These are phyloP conservation scores for Saccopteryx leptura DNA, from an alignment of 2,113 vertebrate genomes.

Conservation along the genomic window DNA sequence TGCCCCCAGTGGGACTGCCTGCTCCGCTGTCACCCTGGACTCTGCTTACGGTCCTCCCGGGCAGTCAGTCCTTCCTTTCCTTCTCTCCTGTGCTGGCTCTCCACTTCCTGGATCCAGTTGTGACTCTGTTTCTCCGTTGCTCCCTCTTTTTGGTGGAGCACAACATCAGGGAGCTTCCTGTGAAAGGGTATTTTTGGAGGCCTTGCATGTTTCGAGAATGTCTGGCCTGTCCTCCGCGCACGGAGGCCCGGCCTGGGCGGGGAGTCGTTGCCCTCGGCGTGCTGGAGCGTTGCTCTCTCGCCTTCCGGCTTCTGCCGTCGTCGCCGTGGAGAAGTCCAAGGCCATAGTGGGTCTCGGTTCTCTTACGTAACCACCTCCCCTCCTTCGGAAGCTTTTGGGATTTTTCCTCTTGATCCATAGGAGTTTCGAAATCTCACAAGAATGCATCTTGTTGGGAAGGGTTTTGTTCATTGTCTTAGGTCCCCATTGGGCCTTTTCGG, in stretches of 20 bases:
- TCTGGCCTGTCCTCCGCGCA: not conserved
- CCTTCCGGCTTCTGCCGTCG: not conserved
- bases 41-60: not conserved
- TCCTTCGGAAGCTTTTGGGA: constrained; percentile 2
- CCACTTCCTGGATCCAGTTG: not conserved
- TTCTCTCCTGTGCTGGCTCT: not conserved
- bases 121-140: not conserved
- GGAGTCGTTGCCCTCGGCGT: not conserved
- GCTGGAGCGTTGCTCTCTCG: not conserved
- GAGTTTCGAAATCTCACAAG: not conserved
- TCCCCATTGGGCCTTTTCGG: not conserved
- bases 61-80: not conserved
- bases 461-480: not conserved
- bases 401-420: not conserved
- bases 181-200: not conserved
- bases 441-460: not conserved
- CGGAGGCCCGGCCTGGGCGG: not conserved
- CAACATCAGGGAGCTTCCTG: not conserved
- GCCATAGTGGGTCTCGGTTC: not conserved
- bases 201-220: not conserved
- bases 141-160: not conserved
- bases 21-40: not conserved
- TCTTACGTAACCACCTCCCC: not conserved
- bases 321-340: not conserved
- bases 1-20: not conserved